Evolutionary conservation across 2,888 invertebrate genomes (phyloP), one percentile per base, ranked within the genome.

Genomic region (Drosophila colorata): DNA sequence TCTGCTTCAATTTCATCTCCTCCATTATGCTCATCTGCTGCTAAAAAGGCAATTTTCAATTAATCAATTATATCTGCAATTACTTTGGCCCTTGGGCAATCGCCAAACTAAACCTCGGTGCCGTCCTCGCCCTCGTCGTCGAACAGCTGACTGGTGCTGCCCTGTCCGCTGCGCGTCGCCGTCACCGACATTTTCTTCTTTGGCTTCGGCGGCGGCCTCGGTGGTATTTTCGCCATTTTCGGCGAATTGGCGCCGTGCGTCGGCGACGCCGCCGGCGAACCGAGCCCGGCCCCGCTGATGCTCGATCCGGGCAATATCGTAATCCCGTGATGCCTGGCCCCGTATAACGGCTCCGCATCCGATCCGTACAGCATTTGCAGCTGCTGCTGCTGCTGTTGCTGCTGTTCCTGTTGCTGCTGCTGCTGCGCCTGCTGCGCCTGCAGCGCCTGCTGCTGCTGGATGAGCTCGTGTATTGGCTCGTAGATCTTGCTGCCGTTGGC

Each of bases 121-220:
- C 97, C 97, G 82, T 97, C 97, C 90, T 97, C 97, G 28, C 96
- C 96, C 92, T 97, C 97, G 91, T 97, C 97, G 91, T 97, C 97
- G 90, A 96, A 97, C 72, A 97, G 92, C 67, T 96, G 96, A 80
- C 96, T 96, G 83, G 94, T 95, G 67, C 92, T 95, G 40, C 91
- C 91, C 56, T 91, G 91, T 43, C 91, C 91, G 66, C 89, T 88
- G 63, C 91, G 91, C 64, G 90, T 94, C 5, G 95, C 93, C 53
- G 94, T 94, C 14, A 94, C 93, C 80, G 95, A 95, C 93, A 96
- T 96, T 92, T 96, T 96, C 53, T 96, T 96, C 83, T 96, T 96
- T 28, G 96, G 96, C 11, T 97, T 97, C 47, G 96, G 96, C 87
- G 96, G 94, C 1, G 97, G 97, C 86, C 96, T 94, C 1, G 97